Conservation (phyloP, 2,113 vertebrate genomes). For the Gambusia affinis region DNA sequence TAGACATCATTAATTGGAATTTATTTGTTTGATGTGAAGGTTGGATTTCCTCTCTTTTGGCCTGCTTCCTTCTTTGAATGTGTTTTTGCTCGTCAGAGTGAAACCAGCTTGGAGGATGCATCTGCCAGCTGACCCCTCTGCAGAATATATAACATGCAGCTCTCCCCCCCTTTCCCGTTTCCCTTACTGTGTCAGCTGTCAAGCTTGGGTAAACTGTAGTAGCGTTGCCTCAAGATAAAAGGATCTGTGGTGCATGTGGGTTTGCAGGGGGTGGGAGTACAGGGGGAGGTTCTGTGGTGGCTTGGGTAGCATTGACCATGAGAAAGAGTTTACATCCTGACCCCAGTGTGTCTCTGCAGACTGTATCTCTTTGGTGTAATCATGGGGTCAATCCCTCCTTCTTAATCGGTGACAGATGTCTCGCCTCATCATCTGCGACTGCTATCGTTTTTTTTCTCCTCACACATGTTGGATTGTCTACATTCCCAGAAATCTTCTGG, state of each 20-base stretch:
- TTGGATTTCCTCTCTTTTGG: slow-evolving; percentile 53
- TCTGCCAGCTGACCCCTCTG: slow-evolving; percentile 69
- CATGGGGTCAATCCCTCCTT: slow-evolving; percentile 34
- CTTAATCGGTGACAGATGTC: slow-evolving; percentile 72
- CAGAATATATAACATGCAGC: slow-evolving; percentile 20
- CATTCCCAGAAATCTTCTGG: slow-evolving; percentile 62
- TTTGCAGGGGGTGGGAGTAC: background rate
- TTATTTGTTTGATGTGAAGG: slow-evolving; percentile 48
- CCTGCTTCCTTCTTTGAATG: slow-evolving; percentile 14
- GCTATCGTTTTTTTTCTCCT: slow-evolving; percentile 7
- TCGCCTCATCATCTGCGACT: slow-evolving; percentile 12
- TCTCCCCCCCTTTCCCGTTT: background rate
- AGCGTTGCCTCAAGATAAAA: slow-evolving; percentile 23
- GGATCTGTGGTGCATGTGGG: background rate
- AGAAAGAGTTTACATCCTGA: slow-evolving; percentile 49
- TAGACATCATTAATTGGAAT: too few species aligned
- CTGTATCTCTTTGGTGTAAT: slow-evolving; percentile 33
- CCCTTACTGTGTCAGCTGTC: slow-evolving; percentile 57
- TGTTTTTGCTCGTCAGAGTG: slow-evolving; percentile 7
- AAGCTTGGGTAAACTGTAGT: slow-evolving; percentile 35
- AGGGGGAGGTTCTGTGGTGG: background rate
- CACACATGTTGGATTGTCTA: slow-evolving; percentile 41
- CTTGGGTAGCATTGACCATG: slow-evolving; percentile 16
- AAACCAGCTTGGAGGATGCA: slow-evolving; percentile 52
- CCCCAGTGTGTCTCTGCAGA: slow-evolving; percentile 23